Conservation (phyloP, 1,140 invertebrate species). For the Antheraea pernyi region DNA sequence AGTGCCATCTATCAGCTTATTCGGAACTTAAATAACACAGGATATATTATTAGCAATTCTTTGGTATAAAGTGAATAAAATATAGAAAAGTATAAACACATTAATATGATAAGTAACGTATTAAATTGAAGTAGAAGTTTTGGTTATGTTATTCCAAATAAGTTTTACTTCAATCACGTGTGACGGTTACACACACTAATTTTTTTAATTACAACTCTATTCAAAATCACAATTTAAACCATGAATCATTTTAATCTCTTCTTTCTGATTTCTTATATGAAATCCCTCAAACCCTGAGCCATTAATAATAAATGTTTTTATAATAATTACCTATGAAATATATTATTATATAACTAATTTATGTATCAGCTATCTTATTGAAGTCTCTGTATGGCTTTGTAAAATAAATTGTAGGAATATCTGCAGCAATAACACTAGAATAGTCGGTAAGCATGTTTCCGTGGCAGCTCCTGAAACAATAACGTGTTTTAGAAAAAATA, state of each 20-base stretch:
- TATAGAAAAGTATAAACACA: too few species aligned
- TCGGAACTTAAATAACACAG: too few species aligned
- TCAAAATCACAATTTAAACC: slow-evolving; percentile 1
- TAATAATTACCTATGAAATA: not conserved
- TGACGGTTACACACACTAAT: too few species aligned
- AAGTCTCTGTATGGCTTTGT: slow-evolving; percentile 53
- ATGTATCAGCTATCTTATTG: slow-evolving; percentile 64
- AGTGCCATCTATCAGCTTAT: too few species aligned
- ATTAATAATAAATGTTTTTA: not conserved
- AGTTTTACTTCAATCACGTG: too few species aligned
- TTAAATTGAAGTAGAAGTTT: too few species aligned
- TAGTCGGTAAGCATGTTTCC: slow-evolving; percentile 58
- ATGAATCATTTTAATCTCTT: not conserved
- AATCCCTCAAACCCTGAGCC: slow-evolving; percentile 33
- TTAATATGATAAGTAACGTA: too few species aligned
- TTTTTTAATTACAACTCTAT: not conserved
- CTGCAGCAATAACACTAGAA: slow-evolving; percentile 56
- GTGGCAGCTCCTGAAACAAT: slow-evolving; percentile 53
- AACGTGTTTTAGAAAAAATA: not conserved
- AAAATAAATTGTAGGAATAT: slow-evolving; percentile 54
- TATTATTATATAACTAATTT: not conserved
- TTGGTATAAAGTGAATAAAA: too few species aligned
- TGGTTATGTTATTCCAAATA: too few species aligned
- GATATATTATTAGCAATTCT: too few species aligned
- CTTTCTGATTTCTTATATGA: slow-evolving; percentile 14